Percentiles rank a stretch among this genome's conserved stretches.
These are phyloP conservation scores for Hirtodrosophila histrioides DNA, from an alignment of 2,888 invertebrate species.

Conservation along the genomic window DNA sequence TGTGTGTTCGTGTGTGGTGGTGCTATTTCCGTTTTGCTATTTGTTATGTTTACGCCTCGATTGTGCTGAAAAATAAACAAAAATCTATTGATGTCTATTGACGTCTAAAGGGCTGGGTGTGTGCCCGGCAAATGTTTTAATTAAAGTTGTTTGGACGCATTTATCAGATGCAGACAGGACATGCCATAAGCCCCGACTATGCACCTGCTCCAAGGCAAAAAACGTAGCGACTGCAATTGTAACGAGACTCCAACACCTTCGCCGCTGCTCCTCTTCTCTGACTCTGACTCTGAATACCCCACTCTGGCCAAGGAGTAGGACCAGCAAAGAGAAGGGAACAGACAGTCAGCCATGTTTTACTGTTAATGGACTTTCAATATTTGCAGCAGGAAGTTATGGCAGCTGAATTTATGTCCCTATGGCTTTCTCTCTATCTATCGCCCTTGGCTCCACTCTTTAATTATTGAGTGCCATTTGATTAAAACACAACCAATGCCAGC, in stretches of 20 bases:
- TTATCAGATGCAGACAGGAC: slow-evolving; percentile 80
- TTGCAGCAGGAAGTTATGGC: slow-evolving; percentile 74
- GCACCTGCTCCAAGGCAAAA: slow-evolving; percentile 43
- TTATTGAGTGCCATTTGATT: slow-evolving; percentile 68
- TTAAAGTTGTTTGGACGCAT: slow-evolving; percentile 75
- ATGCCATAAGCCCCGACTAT: slow-evolving; percentile 50
- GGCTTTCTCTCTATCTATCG: slow-evolving; percentile 38
- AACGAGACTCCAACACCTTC: slow-evolving; percentile 24
- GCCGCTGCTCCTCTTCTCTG: no score
- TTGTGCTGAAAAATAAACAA: slow-evolving; percentile 74
- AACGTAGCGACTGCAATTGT: slow-evolving; percentile 34
- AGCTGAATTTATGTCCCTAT: slow-evolving; percentile 68
- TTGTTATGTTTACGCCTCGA: slow-evolving; percentile 77
- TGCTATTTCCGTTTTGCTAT: slow-evolving; percentile 56
- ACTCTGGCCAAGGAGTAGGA: slow-evolving; percentile 24
- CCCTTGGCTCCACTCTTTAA: slow-evolving; percentile 50
- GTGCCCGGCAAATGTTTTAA: slow-evolving; percentile 68
- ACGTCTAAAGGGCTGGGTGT: slow-evolving; percentile 48
- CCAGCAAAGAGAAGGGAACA: slow-evolving; percentile 11
- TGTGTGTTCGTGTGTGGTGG: slow-evolving; percentile 9
- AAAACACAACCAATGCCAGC: slow-evolving; percentile 45
- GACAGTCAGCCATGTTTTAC: slow-evolving; percentile 62
- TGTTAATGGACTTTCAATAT: slow-evolving; percentile 79
- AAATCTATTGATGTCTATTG: slow-evolving; percentile 61
- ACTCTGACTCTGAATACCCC: neutral